A percentile compares a stretch with the other conserved stretches of the same genome.
These are phyloP conservation scores for Mylabris phalerata DNA, from an alignment of 1,140 invertebrate genomes.

Conservation along the genomic window DNA sequence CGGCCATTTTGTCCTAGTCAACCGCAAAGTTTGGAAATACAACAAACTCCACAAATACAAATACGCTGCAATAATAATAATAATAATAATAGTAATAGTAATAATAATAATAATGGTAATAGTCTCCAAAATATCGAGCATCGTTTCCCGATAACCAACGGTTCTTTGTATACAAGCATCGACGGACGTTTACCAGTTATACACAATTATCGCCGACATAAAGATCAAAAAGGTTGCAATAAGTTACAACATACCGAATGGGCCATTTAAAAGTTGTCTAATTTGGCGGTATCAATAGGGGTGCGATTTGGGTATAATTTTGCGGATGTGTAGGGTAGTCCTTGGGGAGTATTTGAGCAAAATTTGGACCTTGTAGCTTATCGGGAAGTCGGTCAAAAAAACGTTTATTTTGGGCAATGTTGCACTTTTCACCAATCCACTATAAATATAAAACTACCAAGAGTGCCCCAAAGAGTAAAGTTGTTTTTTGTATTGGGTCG, in stretches of 20 bases:
- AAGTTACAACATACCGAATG: not conserved
- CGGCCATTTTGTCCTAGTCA: conserved; percentile 44
- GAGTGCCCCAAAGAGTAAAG: too few species aligned
- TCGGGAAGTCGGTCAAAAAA: too few species aligned
- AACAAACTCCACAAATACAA: conserved; percentile 2
- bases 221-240: conserved; percentile 31
- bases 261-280: not conserved
- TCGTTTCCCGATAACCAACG: conserved; percentile 57
- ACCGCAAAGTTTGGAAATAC: conserved; percentile 36
- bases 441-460: too few species aligned
- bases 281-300: too few species aligned
- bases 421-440: too few species aligned
- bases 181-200: conserved; percentile 44
- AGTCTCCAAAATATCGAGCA: conserved; percentile 41
- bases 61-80: not conserved
- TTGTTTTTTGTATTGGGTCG: too few species aligned
- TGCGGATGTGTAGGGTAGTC: too few species aligned
- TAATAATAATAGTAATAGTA: conserved; percentile 3
- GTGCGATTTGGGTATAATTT: too few species aligned
- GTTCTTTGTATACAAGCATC: conserved; percentile 49
- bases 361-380: too few species aligned
- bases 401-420: too few species aligned
- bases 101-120: conserved; percentile 5
- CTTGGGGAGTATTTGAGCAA: too few species aligned
- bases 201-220: conserved; percentile 44